Evolutionary conservation across 2,888 invertebrate genomes (phyloP).

Genomic region (Bombylius discolor): DNA sequence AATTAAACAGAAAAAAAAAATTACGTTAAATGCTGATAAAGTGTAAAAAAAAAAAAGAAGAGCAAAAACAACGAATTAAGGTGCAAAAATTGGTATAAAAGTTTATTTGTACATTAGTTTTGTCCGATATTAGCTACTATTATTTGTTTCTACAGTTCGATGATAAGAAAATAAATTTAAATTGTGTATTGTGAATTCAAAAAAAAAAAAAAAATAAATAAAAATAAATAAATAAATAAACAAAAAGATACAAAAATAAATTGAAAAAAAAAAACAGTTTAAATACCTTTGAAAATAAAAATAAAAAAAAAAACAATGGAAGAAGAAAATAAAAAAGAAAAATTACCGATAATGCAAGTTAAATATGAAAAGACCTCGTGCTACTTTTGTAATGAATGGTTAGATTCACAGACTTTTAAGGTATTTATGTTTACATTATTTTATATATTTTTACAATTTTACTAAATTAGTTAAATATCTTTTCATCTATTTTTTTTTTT

Average conservation of each 20-base stretch:
- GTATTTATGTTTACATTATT: slow-evolving; percentile 29
- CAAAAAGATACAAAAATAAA: not conserved
- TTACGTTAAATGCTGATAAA: too few relatives aligned
- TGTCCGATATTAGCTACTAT: too few relatives aligned
- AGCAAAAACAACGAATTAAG: too few relatives aligned
- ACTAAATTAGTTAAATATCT: not conserved
- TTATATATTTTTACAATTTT: slow-evolving; percentile 1
- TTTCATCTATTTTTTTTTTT: not conserved
- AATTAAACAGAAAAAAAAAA: too few relatives aligned
- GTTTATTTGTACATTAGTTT: too few relatives aligned
- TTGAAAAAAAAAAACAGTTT: not conserved
- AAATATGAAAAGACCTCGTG: slow-evolving; percentile 44
- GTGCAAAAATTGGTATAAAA: too few relatives aligned
- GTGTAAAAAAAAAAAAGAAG: too few relatives aligned
- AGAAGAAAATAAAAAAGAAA: not conserved
- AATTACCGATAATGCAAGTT: slow-evolving; percentile 13
- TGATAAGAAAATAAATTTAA: too few relatives aligned
- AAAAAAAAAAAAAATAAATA: too few relatives aligned
- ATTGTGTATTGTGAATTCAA: too few relatives aligned
- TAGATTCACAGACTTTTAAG: slow-evolving; percentile 51
- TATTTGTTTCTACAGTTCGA: too few relatives aligned
- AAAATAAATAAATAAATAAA: too few relatives aligned
- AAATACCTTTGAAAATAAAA: not conserved
- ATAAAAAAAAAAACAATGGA: not conserved
- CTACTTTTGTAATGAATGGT: slow-evolving; percentile 53